Percentiles rank a stretch among this genome's conserved stretches.
Conservation (phyloP, 2,113 vertebrate species). For the Pseudorectes ferrugineus region DNA sequence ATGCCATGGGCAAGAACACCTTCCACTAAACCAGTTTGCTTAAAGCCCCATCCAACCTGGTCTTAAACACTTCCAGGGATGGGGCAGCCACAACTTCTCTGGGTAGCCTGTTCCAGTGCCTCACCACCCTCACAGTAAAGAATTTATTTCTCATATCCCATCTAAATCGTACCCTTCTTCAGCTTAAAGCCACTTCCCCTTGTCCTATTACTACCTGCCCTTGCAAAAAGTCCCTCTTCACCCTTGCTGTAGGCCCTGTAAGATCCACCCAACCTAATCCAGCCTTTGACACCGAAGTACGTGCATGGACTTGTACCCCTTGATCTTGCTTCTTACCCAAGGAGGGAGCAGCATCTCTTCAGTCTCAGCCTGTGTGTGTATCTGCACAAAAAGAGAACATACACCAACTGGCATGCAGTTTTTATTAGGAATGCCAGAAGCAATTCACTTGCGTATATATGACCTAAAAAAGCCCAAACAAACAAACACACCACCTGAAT, state of each 20-base stretch:
- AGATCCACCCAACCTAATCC: not conserved
- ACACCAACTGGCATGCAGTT: not conserved
- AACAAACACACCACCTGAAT: not conserved
- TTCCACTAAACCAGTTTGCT: not conserved
- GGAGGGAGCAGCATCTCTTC: not conserved
- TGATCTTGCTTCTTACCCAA: not conserved
- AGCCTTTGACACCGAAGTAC: not conserved
- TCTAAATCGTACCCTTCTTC: not conserved
- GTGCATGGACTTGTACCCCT: not conserved
- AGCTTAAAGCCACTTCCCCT: not conserved
- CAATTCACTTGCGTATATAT: not conserved
- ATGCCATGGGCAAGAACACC: not conserved
- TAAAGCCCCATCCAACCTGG: not conserved
- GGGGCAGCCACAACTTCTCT: not conserved
- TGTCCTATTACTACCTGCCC: not conserved
- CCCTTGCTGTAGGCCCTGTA: not conserved
- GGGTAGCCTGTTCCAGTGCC: not conserved
- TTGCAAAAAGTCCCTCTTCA: not conserved
- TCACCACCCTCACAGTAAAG: not conserved
- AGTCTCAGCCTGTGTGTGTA: rapidly evolving
- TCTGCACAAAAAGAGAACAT: not conserved
- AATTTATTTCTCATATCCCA: not conserved
- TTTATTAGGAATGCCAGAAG: not conserved
- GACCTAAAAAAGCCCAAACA: not conserved
- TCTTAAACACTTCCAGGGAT: not conserved